Evolutionary conservation across 2,797 vertebrate genomes (phyloP).

Genomic region (Pempheris klunzingeri): DNA sequence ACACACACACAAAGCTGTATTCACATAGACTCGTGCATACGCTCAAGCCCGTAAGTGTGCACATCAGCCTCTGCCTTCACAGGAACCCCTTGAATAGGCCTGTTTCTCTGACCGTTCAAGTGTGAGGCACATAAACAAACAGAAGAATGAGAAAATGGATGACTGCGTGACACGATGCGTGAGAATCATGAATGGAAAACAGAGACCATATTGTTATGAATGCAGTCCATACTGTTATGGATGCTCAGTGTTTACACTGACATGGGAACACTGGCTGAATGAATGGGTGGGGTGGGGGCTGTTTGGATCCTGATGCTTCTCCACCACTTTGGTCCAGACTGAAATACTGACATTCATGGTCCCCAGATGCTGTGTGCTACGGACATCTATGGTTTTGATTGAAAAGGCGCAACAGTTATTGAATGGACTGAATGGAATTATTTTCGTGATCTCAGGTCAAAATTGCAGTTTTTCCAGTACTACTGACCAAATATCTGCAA

Average conservation of each 20-base stretch:
- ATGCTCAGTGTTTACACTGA: slow-evolving; percentile 55
- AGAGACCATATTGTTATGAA: slow-evolving; percentile 70
- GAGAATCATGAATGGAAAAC: slow-evolving; percentile 68
- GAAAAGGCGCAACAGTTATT: slow-evolving; percentile 2
- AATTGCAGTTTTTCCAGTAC: neutral
- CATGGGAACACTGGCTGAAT: slow-evolving; percentile 11
- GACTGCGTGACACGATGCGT: slow-evolving; percentile 58
- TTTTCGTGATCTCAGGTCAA: neutral
- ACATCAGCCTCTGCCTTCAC: slow-evolving; percentile 43
- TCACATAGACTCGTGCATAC: slow-evolving; percentile 44
- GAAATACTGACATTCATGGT: neutral
- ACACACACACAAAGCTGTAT: slow-evolving; percentile 54
- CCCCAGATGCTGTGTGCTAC: neutral
- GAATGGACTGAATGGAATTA: too few species aligned
- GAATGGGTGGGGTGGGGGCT: neutral
- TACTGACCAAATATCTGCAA: slow-evolving; percentile 1
- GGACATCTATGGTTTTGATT: slow-evolving; percentile 1
- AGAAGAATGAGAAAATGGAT: slow-evolving; percentile 69
- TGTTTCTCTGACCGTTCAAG: slow-evolving; percentile 59
- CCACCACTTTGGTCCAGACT: neutral
- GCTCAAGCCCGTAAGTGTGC: slow-evolving; percentile 28
- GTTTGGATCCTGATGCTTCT: slow-evolving; percentile 8
- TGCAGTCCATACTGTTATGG: slow-evolving; percentile 62
- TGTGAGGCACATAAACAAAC: slow-evolving; percentile 69
- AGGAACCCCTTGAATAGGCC: slow-evolving; percentile 56